Base-by-base conservation (phyloP, 2,797 vertebrate species). In the Acanthiza pusilla region DNA sequence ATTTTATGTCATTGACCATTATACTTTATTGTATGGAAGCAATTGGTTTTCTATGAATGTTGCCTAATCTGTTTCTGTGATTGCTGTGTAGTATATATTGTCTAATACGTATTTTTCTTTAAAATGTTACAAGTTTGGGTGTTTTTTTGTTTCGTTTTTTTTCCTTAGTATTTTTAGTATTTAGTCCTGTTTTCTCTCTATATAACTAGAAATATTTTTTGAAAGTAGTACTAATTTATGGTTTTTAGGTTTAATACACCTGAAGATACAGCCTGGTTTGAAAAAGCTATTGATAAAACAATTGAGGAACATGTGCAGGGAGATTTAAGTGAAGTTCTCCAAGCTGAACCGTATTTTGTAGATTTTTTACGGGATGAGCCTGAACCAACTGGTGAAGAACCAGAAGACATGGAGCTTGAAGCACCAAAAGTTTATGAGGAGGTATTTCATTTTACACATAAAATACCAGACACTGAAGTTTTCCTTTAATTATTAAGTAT, bases 351-450 rank as follows among this genome's bases (percentile, higher is more conserved):
- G 0, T 98, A 98, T 88, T 98, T 98, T 79, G 98, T 97, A 68
- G 98, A 98, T 86, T 98, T 98, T 96, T 97, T 98, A 51, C 89
- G 93, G 60, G 98, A 98, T 1, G 70, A 97, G 36, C 97, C 98
- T n/a, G 98, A 98, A 85, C 84, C 97, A 74, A 97, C 97, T 47
- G 98, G 98, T 20, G 98, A 98, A 2, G 98, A 98, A 77, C 91
- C 98, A 48, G 97, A 98, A 54, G 97, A 98, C 8, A 61, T 20
- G 55, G 13, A 71, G 5, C 96, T 98, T 94, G 91, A 96, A 96
- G 53, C 97, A 68, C 98, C 98, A 73, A 98, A 98, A 96, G 0
- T 98, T 95, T 98, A 98, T 85, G 98, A 98, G 93, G 17, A 97
- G 98, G 98, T 98, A 97, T 91, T 97, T 91, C 2, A 87, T 80